phyloP scores from a whole-genome alignment of 2,888 invertebrate species.

The Protodeltote pygarga region DNA sequence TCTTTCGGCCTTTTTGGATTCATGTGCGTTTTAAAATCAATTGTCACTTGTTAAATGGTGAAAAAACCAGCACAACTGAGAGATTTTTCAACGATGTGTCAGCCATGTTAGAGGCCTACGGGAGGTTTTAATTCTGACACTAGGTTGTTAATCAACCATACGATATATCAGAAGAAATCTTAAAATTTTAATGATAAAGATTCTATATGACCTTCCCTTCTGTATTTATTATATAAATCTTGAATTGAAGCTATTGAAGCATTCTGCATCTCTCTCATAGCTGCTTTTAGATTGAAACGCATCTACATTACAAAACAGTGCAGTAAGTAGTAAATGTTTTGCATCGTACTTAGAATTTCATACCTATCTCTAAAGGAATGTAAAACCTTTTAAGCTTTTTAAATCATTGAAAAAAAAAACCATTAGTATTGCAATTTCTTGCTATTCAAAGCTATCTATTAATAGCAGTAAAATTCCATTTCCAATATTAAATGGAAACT shows the following conservation, averaged over 20 bases:
- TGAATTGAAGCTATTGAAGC: background rate
- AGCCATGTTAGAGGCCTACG: too few relatives aligned
- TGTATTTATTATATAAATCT: too few relatives aligned
- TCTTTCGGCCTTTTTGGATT: too few relatives aligned
- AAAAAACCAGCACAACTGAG: too few relatives aligned
- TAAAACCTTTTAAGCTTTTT: conserved; percentile 6
- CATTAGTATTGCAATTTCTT: conserved; percentile 16
- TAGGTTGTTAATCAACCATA: too few relatives aligned
- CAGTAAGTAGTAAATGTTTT: conserved; percentile 20
- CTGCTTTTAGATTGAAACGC: background rate
- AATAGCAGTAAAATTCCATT: background rate
- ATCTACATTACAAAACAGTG: conserved; percentile 33
- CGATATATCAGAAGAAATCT: too few relatives aligned
- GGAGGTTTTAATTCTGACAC: too few relatives aligned
- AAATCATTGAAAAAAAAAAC: conserved; percentile 14
- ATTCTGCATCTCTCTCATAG: conserved; percentile 29
- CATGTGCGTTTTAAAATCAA: too few relatives aligned
- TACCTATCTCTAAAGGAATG: conserved; percentile 1
- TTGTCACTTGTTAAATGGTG: too few relatives aligned
- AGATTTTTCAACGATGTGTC: too few relatives aligned
- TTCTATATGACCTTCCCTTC: too few relatives aligned
- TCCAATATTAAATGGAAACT: background rate
- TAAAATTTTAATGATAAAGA: too few relatives aligned
- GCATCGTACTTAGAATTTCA: conserved; percentile 26
- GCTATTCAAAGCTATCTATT: conserved; percentile 8